These are phyloP conservation scores for Protomyctophum bolini DNA, from an alignment of 2,113 vertebrate species.

Conservation along the genomic window DNA sequence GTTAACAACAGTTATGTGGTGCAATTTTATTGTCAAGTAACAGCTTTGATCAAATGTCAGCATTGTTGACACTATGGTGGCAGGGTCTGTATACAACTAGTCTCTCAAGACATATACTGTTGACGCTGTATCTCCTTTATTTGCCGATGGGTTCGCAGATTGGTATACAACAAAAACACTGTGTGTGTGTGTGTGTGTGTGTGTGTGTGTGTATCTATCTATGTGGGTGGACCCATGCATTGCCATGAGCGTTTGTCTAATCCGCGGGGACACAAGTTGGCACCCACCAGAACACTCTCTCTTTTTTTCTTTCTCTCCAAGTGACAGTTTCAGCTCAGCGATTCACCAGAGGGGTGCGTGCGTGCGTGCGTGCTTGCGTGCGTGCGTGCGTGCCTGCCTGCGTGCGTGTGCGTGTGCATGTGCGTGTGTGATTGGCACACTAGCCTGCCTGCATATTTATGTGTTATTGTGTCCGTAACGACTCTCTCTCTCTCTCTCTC, in stretches of 20 bases:
- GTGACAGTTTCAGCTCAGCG: slow-evolving; percentile 66
- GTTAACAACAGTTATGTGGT: too few relatives aligned
- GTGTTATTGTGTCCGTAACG: slow-evolving; percentile 63
- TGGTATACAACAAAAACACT: background rate
- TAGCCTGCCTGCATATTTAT: slow-evolving; percentile 51
- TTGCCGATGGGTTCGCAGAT: too few relatives aligned
- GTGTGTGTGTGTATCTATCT: too few relatives aligned
- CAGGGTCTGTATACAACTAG: too few relatives aligned
- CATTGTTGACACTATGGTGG: too few relatives aligned
- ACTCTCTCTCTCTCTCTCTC: slow-evolving; percentile 10
- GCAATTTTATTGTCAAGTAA: too few relatives aligned
- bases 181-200: background rate
- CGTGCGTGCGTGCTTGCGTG: background rate
- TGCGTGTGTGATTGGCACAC: slow-evolving; percentile 8
- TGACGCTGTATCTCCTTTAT: too few relatives aligned
- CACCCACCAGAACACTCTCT: slow-evolving; percentile 55
- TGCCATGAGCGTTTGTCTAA: slow-evolving; percentile 58
- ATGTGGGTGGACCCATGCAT: slow-evolving; percentile 20
- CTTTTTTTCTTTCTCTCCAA: slow-evolving; percentile 25
- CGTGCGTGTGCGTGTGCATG: slow-evolving; percentile 16
- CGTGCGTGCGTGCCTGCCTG: slow-evolving; percentile 21
- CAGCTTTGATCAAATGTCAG: too few relatives aligned
- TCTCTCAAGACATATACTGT: too few relatives aligned
- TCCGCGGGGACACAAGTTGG: slow-evolving; percentile 56
- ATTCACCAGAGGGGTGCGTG: slow-evolving; percentile 20